A percentile compares a stretch with the other conserved stretches of the same genome.
These are phyloP conservation scores for Oryzias javanicus DNA, from an alignment of 2,113 vertebrate genomes.

Conservation along the genomic window DNA sequence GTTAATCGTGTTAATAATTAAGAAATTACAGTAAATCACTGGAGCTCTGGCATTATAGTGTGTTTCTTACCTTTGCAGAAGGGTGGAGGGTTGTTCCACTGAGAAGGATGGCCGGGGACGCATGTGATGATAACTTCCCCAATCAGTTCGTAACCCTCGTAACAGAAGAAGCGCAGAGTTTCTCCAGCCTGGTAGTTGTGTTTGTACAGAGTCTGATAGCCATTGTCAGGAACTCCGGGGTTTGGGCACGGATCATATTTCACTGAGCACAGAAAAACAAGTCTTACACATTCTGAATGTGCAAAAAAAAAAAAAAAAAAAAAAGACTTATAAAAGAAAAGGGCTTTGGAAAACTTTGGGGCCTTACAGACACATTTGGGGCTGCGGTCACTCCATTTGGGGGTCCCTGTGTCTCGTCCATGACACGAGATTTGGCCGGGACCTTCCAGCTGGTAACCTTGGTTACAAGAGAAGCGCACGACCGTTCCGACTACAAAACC, in stretches of 20 bases:
- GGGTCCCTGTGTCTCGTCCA: conserved; percentile 85
- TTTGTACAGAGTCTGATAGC: conserved; percentile 91
- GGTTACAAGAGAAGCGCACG: conserved; percentile 88
- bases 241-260: conserved; percentile 92
- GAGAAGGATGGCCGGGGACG: conserved; percentile 87
- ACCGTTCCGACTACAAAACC: conserved; percentile 87
- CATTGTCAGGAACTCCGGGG: conserved; percentile 89
- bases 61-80: conserved; percentile 86
- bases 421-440: conserved; percentile 87
- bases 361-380: conserved; percentile 92
- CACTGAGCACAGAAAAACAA: conserved; percentile 66
- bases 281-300: neutral
- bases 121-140: conserved; percentile 92
- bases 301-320: neutral
- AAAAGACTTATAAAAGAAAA: neutral
- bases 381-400: conserved; percentile 91
- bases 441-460: conserved; percentile 88
- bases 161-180: conserved; percentile 91
- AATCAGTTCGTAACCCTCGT: conserved; percentile 90
- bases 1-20: too few species aligned
- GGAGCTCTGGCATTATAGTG: too few species aligned
- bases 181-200: conserved; percentile 92
- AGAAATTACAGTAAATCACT: too few species aligned
- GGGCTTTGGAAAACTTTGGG: neutral
- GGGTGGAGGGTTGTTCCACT: conserved; percentile 90